These are phyloP conservation scores for Argyresthia albistria DNA, from an alignment of 2,888 invertebrate genomes.

Conservation along the genomic window DNA sequence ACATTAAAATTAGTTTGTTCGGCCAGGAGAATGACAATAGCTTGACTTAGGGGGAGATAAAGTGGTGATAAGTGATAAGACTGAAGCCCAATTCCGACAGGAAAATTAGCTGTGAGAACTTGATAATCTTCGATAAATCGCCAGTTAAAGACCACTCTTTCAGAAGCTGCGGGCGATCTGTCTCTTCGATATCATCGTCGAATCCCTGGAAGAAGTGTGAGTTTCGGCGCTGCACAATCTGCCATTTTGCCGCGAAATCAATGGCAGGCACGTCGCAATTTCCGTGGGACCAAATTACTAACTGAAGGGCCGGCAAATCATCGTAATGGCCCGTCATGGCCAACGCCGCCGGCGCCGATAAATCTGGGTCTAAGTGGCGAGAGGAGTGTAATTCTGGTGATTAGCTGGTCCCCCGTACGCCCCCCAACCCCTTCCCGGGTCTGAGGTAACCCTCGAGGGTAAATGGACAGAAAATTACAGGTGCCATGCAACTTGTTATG, in stretches of 20 bases:
- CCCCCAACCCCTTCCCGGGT: not conserved
- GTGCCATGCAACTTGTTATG: slow-evolving; percentile 18
- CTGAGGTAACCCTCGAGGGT: not conserved
- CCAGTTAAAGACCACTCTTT: too few species aligned
- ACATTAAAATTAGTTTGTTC: too few species aligned
- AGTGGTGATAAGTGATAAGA: too few species aligned
- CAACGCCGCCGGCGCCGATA: slow-evolving; percentile 24
- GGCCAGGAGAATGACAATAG: too few species aligned
- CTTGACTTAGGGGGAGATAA: too few species aligned
- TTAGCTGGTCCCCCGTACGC: slow-evolving; percentile 16
- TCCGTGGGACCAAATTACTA: slow-evolving; percentile 25
- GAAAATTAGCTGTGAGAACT: too few species aligned
- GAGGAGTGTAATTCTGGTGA: slow-evolving; percentile 23
- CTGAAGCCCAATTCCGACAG: too few species aligned
- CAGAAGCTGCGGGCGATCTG: too few species aligned
- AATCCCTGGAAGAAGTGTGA: too few species aligned
- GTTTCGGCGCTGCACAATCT: too few species aligned
- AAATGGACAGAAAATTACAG: slow-evolving; percentile 21
- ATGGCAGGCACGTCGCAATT: slow-evolving; percentile 3
- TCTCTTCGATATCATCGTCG: too few species aligned
- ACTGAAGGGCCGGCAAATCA: slow-evolving; percentile 28
- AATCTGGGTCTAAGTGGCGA: slow-evolving; percentile 25
- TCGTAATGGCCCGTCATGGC: slow-evolving; percentile 21
- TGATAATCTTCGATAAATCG: too few species aligned
- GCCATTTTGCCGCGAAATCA: slow-evolving; percentile 15